phyloP scores from a whole-genome alignment of 2,797 vertebrate genomes.

The Poliocrania exsul region DNA sequence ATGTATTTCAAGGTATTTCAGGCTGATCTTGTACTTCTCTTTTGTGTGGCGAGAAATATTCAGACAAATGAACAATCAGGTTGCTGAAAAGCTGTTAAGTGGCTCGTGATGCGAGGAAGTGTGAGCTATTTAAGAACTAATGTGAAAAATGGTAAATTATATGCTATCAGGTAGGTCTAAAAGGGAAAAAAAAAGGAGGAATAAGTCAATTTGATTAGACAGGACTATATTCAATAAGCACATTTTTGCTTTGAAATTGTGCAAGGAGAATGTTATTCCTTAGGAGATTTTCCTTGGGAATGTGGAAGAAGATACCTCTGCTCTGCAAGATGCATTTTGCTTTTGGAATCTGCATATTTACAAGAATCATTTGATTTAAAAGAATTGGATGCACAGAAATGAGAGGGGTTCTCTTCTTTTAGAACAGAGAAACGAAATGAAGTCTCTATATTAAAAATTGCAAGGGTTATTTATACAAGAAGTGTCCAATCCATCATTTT shows the following conservation, averaged over 20 bases:
- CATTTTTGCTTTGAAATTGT: background rate
- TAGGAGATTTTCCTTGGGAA: background rate
- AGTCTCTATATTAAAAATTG: background rate
- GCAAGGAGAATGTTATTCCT: background rate
- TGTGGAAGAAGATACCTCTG: background rate
- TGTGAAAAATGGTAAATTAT: constrained; percentile 47
- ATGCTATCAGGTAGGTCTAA: background rate
- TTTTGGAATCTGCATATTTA: background rate
- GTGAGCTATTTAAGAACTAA: constrained; percentile 38
- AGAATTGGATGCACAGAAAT: background rate
- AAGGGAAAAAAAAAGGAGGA: background rate
- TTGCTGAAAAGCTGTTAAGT: constrained; percentile 56
- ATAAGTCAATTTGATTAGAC: constrained; percentile 26
- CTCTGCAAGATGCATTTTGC: background rate
- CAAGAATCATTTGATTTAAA: background rate
- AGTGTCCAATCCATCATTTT: background rate
- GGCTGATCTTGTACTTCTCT: background rate
- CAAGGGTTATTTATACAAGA: background rate
- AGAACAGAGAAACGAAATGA: background rate
- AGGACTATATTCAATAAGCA: background rate
- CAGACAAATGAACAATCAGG: constrained; percentile 62
- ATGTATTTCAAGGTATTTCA: constrained; percentile 12
- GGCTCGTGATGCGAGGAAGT: constrained; percentile 26
- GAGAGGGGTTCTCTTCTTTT: background rate
- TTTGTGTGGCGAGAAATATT: constrained; percentile 2